Base-by-base conservation (phyloP, 2,888 invertebrate species). In the Scelioninae gen. 1 region DNA sequence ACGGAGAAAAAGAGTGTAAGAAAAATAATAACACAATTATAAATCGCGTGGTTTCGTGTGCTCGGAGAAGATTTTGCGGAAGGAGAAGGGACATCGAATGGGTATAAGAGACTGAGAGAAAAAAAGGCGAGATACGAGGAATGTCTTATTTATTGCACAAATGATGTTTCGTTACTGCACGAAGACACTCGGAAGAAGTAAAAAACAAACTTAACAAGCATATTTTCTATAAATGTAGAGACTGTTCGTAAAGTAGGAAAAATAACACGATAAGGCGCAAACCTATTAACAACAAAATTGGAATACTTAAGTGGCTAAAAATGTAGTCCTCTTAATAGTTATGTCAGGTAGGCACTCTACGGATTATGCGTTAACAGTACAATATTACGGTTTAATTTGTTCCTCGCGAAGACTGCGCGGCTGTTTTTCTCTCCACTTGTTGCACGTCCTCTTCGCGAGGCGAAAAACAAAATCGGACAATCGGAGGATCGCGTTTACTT, bases 91-190 rank as follows among this genome's bases (percentile, higher is more conserved):
- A 15, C 11, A 8, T 72, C 51, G 15, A 69, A 15, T 10, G 53
- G 69, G 68, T 58, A 16, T 5, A 55, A 78, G 47, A 76, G 38
- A 31, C 56, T n/a, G 63, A 74, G 74, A 23, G 69, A 15, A 81
- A 53, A 43, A 63, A 77, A 8, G n/a, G n/a, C 32, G 16, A 11
- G n/a, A 34, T 76, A 74, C 65, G 84, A 83, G 77, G 76, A 86
- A 86, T 85, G 65, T 85, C 85, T 78, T 84, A 82, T 87, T 87
- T 86, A 86, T 86, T 87, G 85, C 85, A 86, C 83, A 85, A 81
- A 82, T 79, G 71, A 83, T 81, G 83, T 78, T 84, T 75, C 68
- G 83, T 45, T 78, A 60, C 65, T 80, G 84, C 80, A 66, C 75
- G 84, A 69, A 79, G 84, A 85, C 65, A 77, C 51, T 86, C 69